Percentiles rank a stretch among this genome's conserved stretches.
Conservation (phyloP, 2,113 vertebrate genomes). For the Hemibagrus wyckioides region DNA sequence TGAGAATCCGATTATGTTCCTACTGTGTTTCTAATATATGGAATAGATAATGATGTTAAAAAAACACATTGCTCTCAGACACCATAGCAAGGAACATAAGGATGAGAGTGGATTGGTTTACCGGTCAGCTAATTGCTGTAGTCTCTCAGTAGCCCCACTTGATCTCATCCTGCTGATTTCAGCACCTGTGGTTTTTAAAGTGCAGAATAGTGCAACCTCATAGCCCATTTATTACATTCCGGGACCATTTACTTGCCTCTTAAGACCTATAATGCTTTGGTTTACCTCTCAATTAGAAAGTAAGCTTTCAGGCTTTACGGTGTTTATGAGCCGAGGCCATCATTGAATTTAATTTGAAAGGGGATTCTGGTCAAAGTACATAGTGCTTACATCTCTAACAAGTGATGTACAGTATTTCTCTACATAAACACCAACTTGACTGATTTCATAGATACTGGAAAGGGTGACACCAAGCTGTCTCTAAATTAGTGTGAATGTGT, state of each 20-base stretch:
- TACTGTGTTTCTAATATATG: background rate
- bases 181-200: conserved; percentile 73
- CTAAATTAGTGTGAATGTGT: background rate
- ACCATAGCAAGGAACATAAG: background rate
- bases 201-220: conserved; percentile 71
- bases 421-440: conserved; percentile 10
- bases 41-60: background rate
- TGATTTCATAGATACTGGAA: background rate
- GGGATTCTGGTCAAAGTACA: conserved; percentile 74
- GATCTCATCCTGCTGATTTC: conserved; percentile 66
- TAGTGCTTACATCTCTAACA: conserved; percentile 40
- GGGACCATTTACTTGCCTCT: conserved; percentile 69
- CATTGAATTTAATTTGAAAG: conserved; percentile 82
- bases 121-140: conserved; percentile 63
- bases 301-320: conserved; percentile 66
- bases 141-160: conserved; percentile 56
- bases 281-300: conserved; percentile 79
- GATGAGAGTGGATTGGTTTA: conserved; percentile 8
- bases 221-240: conserved; percentile 74
- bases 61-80: conserved; percentile 16
- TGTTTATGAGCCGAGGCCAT: conserved; percentile 74
- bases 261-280: conserved; percentile 69
- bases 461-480: background rate
- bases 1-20: background rate
- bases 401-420: background rate